Conservation (phyloP, 2,888 invertebrate species). For the Punctoribates punctum region DNA sequence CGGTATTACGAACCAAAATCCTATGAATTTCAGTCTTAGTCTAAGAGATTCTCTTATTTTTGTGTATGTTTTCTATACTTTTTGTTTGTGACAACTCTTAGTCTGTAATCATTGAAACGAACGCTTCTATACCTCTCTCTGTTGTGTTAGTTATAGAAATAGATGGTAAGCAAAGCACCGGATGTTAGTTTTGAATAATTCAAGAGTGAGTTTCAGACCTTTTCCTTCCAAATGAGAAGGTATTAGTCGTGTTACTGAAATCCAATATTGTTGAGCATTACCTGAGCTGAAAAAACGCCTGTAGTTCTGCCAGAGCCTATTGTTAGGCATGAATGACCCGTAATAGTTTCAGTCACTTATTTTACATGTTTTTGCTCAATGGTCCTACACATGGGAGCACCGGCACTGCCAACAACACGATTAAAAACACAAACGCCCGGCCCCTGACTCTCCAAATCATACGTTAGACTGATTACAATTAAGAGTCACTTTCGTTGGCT, state of each 20-base stretch:
- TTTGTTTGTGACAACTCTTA: not conserved
- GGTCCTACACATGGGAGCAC: conserved; percentile 1
- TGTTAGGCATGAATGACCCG: conserved; percentile 26
- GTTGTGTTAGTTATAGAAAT: not conserved
- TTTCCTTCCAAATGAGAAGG: not conserved
- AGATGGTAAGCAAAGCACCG: not conserved
- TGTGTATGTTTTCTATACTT: not conserved
- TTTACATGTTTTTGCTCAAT: conserved; percentile 32
- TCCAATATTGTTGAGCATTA: conserved; percentile 25
- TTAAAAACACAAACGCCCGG: too few relatives aligned
- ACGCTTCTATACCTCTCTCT: not conserved
- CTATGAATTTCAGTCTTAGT: not conserved
- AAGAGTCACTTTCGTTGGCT: not conserved
- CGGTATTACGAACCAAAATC: not conserved
- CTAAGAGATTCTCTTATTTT: not conserved
- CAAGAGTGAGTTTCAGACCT: conserved; percentile 23
- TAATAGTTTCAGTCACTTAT: conserved; percentile 12
- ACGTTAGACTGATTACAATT: not conserved
- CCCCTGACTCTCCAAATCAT: not conserved
- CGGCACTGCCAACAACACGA: not conserved
- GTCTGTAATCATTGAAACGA: conserved; percentile 30
- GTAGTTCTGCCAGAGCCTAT: not conserved
- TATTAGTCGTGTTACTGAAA: conserved; percentile 34
- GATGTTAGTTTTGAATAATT: conserved; percentile 34
- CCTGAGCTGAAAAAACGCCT: not conserved